Base-by-base conservation (phyloP, 2,888 invertebrate species). In the Lordiphosa andalusiaca region DNA sequence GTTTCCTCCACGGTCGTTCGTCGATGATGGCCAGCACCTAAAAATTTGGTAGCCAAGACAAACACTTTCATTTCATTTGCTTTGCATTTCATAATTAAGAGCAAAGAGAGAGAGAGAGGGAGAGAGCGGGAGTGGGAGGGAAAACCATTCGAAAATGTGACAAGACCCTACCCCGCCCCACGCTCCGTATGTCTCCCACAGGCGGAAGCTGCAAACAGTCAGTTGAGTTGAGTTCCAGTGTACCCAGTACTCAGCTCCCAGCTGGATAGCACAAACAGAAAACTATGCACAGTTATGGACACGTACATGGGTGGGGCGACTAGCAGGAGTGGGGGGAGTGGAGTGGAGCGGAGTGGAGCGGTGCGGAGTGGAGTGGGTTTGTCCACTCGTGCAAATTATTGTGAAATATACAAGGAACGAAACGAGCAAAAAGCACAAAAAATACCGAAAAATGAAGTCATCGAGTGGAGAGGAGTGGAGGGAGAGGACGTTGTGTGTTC, bases 391-490 rank as follows among this genome's bases (percentile, higher is more conserved):
- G 73, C 81, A 77, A 77, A 84, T 85, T 76, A 76, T 85, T 75
- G 81, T 82, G 84, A 80, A 80, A 75, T 70, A 70, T 60, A 62
- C 59, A 65, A 51, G 53, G 52, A 44, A 40, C 35, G 12, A 35
- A 38, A 52, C 40, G 42, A 36, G 53, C 63, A 67, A 64, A 54
- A 69, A 68, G 38, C 77, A 74, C 77, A 76, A 74, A 71, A 78
- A 78, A 83, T 75, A 63, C 66, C 56, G 49, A 76, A 75, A 84
- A 86, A 87, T 86, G 78, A 83, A 86, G 86, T 86, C 84, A 86
- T 87, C 78, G 86, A 76, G 67, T 73, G 71, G 21, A 36, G 35
- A 16, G 36, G 19, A 44, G 10, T 23, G 6, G 39, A 0, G 33
- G 5, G 12, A 0, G 39, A 19, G 21, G 12, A 19, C 10, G 13